phyloP scores from a whole-genome alignment of 2,888 invertebrate species.

The Sinhomidia bicolor region DNA sequence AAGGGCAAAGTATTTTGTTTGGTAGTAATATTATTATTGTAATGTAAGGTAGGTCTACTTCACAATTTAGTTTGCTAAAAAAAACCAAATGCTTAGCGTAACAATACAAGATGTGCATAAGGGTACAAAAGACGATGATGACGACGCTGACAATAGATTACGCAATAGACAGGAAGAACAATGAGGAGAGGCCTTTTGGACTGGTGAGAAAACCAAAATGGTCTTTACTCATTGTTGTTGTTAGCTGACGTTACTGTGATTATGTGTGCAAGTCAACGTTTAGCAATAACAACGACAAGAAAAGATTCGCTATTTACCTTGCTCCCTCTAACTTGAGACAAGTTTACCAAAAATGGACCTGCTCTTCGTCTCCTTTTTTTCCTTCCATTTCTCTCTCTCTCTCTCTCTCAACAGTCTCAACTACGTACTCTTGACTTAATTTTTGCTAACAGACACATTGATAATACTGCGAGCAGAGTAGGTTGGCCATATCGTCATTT shows the following conservation, averaged over 20 bases:
- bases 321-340: conserved; percentile 37
- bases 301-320: conserved; percentile 17
- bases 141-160: neutral
- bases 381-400: neutral
- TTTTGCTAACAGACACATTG: neutral
- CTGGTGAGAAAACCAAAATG: conserved; percentile 19
- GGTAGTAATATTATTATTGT: too few species aligned
- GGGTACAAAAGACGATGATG: neutral
- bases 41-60: too few species aligned
- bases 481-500: too few species aligned
- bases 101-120: neutral
- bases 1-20: neutral
- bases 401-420: too few species aligned
- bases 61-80: too few species aligned
- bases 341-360: conserved; percentile 34
- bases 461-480: too few species aligned
- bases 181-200: conserved; percentile 6
- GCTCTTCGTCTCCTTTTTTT: neutral
- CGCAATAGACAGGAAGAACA: conserved; percentile 40
- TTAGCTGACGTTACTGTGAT: neutral
- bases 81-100: too few species aligned
- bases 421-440: conserved; percentile 19
- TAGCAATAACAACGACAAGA: neutral
- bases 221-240: conserved; percentile 9
- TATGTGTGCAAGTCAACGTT: neutral